Percentiles rank a stretch among this genome's conserved stretches.
These are phyloP conservation scores for Nannobrachium achirus DNA, from an alignment of 2,113 vertebrate genomes.

Conservation along the genomic window DNA sequence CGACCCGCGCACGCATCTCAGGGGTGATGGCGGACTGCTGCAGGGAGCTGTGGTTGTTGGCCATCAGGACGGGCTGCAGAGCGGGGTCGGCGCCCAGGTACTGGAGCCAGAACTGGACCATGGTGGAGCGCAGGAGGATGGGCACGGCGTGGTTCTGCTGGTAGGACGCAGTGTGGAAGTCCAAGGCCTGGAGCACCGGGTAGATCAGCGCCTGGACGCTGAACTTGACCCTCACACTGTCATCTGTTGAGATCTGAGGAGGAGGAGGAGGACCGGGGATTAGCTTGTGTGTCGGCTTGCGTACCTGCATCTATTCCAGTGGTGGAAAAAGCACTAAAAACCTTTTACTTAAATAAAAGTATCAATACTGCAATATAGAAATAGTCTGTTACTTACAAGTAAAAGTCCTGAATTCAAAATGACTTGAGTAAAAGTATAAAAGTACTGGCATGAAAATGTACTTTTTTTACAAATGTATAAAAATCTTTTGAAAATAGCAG, in stretches of 20 bases:
- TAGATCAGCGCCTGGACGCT: slow-evolving; percentile 88
- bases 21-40: slow-evolving; percentile 70
- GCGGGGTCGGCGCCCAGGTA: slow-evolving; percentile 83
- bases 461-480: no score
- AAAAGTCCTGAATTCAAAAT: no score
- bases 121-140: slow-evolving; percentile 76
- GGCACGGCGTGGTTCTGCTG: slow-evolving; percentile 83
- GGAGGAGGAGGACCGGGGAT: neutral
- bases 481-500: no score
- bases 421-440: no score
- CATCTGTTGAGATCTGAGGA: slow-evolving; percentile 58
- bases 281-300: neutral
- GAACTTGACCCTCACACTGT: slow-evolving; percentile 59
- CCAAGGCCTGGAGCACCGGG: slow-evolving; percentile 88
- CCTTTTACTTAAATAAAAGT: no score
- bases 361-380: no score
- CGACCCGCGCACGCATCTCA: slow-evolving; percentile 71
- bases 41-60: slow-evolving; percentile 90
- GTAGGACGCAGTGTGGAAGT: slow-evolving; percentile 92
- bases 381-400: no score
- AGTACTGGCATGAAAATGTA: no score
- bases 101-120: slow-evolving; percentile 90
- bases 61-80: slow-evolving; percentile 75
- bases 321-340: neutral
- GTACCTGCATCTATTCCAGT: neutral